These are phyloP conservation scores for Canis aureus DNA, from an alignment of 2,113 vertebrate species.

Conservation along the genomic window DNA sequence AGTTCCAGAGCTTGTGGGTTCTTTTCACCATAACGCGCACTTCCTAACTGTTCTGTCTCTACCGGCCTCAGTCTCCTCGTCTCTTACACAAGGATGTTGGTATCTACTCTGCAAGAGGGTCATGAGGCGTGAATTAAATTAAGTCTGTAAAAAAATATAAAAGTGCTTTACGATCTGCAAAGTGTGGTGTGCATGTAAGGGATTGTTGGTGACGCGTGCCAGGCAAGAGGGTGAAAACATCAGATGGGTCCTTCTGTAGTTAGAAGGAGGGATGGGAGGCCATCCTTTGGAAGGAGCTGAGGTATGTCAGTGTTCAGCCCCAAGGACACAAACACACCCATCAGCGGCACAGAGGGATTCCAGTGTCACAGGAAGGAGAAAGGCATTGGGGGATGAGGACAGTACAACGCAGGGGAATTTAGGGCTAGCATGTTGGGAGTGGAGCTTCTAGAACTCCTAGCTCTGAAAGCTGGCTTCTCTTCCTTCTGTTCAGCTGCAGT, in stretches of 20 bases:
- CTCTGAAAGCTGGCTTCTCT: neutral
- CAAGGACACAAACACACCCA: neutral
- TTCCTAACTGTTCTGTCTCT: neutral
- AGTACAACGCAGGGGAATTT: no score
- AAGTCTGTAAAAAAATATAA: neutral
- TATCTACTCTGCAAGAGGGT: neutral
- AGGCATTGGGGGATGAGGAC: neutral
- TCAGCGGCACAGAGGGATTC: neutral
- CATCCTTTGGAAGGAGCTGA: neutral
- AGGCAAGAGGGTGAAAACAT: neutral
- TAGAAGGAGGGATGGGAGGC: neutral
- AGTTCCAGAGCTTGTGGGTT: neutral
- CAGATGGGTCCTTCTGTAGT: neutral
- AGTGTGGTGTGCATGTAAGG: neutral
- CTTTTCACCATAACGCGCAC: neutral
- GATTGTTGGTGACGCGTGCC: neutral
- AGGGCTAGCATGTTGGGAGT: neutral
- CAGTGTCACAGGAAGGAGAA: neutral
- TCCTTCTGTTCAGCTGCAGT: neutral
- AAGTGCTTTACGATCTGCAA: neutral
- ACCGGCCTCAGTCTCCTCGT: neutral
- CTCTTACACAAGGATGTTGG: neutral
- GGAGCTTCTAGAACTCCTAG: neutral
- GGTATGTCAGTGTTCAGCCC: neutral
- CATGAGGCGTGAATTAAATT: neutral